Base-by-base conservation (phyloP, 2,888 invertebrate species). In the Tholera decimalis region DNA sequence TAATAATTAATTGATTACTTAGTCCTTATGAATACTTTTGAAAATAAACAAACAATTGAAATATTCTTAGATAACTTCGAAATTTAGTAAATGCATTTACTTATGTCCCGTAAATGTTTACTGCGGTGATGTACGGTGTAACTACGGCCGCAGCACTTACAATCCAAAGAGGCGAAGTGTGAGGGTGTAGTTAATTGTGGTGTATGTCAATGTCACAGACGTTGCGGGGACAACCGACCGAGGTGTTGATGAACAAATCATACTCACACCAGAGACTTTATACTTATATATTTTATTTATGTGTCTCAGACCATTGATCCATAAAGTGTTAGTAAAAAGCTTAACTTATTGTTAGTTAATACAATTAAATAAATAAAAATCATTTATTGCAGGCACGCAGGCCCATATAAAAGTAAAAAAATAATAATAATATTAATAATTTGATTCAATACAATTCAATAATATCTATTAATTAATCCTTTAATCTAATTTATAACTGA, bases 181-280 rank as follows among this genome's bases (percentile, higher is more conserved):
- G 83, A 86, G 83, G 83, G 83, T 80, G 82, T 86, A 86, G 87
- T 89, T 89, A 89, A 89, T 89, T 89, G 88, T 86, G 85, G 87
- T 83, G 80, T 85, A 79, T 85, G 87, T 87, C 85, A 87, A 83
- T 84, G 87, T 89, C 86, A 86, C 86, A 83, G 83, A 82, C 79
- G 82, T 74, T 59, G 65, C 55, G 62, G 44, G 61, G 26, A 56
- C 35, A 30, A 9, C 4, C 50, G 54, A 56, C 44, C 50, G 54
- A 64, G 43, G 61, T 43, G 53, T 63, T 33, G 35, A 24, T 15
- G 50, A 73, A 75, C 56, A 71, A 76, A 74, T 64, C 59, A 49
- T 60, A 71, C 49, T 26, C 33, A 68, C 43, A 69, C 35, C 35
- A n/a, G 37, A 53, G 26, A 46, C 9, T 69, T 55, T 33, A 39